Conservation (phyloP, 1,140 invertebrate genomes). For the Bombus sylvicola region DNA sequence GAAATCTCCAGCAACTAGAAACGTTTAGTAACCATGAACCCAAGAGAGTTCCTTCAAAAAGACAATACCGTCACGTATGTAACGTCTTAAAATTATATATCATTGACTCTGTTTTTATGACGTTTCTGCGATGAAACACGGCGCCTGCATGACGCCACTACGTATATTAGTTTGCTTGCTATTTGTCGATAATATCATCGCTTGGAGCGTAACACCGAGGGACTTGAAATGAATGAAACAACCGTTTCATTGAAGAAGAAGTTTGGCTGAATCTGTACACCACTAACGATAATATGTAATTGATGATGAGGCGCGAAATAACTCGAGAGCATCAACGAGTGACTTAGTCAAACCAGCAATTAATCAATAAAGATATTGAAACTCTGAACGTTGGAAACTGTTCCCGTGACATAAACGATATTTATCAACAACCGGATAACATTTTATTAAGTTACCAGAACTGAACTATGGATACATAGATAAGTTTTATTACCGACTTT, state of each 20-base stretch:
- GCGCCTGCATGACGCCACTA: slow-evolving; percentile 47
- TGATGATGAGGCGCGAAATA: slow-evolving; percentile 49
- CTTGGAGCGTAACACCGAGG: not conserved
- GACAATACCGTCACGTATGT: not conserved
- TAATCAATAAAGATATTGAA: not conserved
- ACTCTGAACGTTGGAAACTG: not conserved
- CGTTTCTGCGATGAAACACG: slow-evolving; percentile 17
- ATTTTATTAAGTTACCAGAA: slow-evolving; percentile 5
- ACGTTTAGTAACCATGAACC: not conserved
- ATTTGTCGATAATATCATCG: slow-evolving; percentile 54
- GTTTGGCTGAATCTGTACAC: not conserved
- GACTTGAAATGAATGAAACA: slow-evolving; percentile 52
- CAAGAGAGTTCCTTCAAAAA: not conserved
- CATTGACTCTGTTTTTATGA: slow-evolving; percentile 29
- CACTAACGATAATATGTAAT: slow-evolving; percentile 35
- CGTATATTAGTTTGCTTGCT: slow-evolving; percentile 27
- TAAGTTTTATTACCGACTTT: not conserved
- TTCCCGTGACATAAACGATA: not conserved
- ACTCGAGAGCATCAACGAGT: slow-evolving; percentile 21
- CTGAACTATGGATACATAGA: not conserved
- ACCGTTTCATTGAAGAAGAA: slow-evolving; percentile 47
- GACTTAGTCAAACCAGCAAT: not conserved
- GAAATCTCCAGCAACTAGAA: slow-evolving; percentile 52
- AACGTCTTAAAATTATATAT: slow-evolving; percentile 12
- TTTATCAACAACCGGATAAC: not conserved